Evolutionary conservation across 2,797 vertebrate species (phyloP).

Genomic region (Staurois parvus): DNA sequence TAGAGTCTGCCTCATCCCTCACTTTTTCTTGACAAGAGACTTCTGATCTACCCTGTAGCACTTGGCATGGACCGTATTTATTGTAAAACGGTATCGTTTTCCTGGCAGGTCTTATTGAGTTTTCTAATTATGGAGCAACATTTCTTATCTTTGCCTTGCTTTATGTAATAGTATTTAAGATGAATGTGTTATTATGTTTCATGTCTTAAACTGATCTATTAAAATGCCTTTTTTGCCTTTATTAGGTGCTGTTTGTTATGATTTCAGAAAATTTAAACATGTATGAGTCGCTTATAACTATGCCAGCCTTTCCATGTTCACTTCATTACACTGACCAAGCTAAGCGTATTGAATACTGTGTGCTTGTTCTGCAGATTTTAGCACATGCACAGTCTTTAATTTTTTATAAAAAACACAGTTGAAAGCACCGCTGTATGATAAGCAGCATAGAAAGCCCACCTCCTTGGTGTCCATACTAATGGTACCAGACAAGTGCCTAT

Average conservation of each 20-base stretch:
- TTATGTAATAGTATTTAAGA: conserved; percentile 86
- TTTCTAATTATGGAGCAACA: conserved; percentile 83
- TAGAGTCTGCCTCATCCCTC: conserved; percentile 39
- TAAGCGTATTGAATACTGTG: background rate
- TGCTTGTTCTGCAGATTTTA: background rate
- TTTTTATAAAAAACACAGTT: background rate
- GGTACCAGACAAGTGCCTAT: too few relatives aligned
- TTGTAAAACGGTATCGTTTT: conserved; percentile 81
- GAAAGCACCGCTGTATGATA: background rate
- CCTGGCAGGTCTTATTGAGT: conserved; percentile 82
- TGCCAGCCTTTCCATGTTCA: background rate
- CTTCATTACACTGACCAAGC: background rate
- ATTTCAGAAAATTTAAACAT: conserved; percentile 65
- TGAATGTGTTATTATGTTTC: conserved; percentile 82
- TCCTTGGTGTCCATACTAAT: too few relatives aligned
- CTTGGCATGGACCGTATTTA: conserved; percentile 85
- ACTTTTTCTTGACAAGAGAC: conserved; percentile 68
- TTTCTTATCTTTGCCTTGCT: conserved; percentile 81
- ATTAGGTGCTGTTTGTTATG: conserved; percentile 80
- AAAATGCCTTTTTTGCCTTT: conserved; percentile 82
- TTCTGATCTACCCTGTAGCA: conserved; percentile 81
- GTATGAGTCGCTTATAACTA: background rate
- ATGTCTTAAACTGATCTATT: conserved; percentile 79
- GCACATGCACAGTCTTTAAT: background rate
- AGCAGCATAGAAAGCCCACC: background rate